Conservation (phyloP, 1,140 invertebrate genomes). For the Dendrolimus punctatus region DNA sequence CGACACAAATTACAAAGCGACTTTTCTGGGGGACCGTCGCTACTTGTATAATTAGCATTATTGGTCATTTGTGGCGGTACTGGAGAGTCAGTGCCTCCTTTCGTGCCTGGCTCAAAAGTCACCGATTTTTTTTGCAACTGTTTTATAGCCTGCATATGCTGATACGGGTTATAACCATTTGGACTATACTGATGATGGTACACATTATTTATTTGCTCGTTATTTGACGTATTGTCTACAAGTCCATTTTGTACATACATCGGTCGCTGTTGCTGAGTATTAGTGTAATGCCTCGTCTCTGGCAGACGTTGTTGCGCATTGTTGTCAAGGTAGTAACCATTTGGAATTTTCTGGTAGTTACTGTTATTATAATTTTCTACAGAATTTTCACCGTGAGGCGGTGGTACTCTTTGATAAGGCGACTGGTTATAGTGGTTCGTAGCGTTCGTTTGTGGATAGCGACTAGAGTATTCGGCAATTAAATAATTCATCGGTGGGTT, state of each 20-base stretch:
- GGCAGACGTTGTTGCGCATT: constrained; percentile 27
- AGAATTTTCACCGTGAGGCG: constrained; percentile 65
- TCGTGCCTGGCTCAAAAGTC: constrained; percentile 78
- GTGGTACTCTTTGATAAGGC: constrained; percentile 72
- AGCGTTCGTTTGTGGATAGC: constrained; percentile 46
- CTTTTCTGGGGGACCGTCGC: constrained; percentile 44
- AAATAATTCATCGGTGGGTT: constrained; percentile 63
- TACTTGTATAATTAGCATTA: constrained; percentile 17
- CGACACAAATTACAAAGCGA: constrained; percentile 86
- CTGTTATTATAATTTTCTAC: constrained; percentile 47
- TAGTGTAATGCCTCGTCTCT: constrained; percentile 43
- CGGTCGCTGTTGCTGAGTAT: constrained; percentile 31
- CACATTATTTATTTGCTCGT: constrained; percentile 21
- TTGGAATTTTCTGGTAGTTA: constrained; percentile 51
- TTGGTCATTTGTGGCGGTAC: constrained; percentile 67
- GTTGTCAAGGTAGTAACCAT: constrained; percentile 45
- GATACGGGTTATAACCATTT: constrained; percentile 73
- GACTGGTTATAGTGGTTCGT: constrained; percentile 57
- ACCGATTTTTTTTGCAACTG: constrained; percentile 76
- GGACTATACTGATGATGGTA: constrained; percentile 40
- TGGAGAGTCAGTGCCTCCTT: constrained; percentile 73
- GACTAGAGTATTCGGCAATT: constrained; percentile 63
- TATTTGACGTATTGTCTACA: constrained; percentile 34
- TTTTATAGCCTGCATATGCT: constrained; percentile 71
- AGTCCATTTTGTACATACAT: neutral